A percentile compares a stretch with the other conserved stretches of the same genome.
phyloP scores from a whole-genome alignment of 2,888 invertebrate species.

The Cheilosia urbana region DNA sequence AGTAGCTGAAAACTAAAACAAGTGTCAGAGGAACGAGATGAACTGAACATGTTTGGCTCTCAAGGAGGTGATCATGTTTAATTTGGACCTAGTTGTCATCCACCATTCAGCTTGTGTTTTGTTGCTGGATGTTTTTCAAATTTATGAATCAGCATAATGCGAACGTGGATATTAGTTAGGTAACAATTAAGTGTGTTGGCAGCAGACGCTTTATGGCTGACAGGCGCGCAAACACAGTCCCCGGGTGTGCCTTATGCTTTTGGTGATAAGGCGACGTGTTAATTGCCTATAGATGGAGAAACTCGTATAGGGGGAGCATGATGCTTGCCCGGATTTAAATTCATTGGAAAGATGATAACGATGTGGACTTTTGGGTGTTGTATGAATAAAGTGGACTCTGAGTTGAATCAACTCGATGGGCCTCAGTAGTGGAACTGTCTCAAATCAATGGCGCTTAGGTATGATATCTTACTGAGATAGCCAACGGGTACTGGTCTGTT shows the following conservation, averaged over 20 bases:
- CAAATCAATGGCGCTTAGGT: no score
- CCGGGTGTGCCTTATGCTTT: constrained; percentile 8
- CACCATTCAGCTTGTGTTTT: constrained; percentile 4
- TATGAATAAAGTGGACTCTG: no score
- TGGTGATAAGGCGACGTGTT: constrained; percentile 50
- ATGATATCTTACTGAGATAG: no score
- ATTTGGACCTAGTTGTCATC: constrained; percentile 25
- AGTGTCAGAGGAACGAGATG: constrained; percentile 24
- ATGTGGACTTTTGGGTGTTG: no score
- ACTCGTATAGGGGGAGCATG: background rate
- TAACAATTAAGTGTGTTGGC: constrained; percentile 41
- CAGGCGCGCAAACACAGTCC: constrained; percentile 29
- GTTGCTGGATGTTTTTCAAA: constrained; percentile 4
- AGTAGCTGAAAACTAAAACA: background rate
- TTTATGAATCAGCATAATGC: constrained; percentile 53
- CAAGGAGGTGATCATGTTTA: constrained; percentile 37
- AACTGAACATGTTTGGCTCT: constrained; percentile 16
- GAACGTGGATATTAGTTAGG: constrained; percentile 55
- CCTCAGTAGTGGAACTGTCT: no score
- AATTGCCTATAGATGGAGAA: constrained; percentile 19
- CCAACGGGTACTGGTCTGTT: no score
- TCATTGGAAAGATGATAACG: no score
- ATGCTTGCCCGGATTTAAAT: background rate
- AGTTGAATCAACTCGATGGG: no score
- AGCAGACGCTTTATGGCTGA: constrained; percentile 21